These are phyloP conservation scores for Cydia pomonella DNA, from an alignment of 1,140 invertebrate genomes.

Conservation along the genomic window DNA sequence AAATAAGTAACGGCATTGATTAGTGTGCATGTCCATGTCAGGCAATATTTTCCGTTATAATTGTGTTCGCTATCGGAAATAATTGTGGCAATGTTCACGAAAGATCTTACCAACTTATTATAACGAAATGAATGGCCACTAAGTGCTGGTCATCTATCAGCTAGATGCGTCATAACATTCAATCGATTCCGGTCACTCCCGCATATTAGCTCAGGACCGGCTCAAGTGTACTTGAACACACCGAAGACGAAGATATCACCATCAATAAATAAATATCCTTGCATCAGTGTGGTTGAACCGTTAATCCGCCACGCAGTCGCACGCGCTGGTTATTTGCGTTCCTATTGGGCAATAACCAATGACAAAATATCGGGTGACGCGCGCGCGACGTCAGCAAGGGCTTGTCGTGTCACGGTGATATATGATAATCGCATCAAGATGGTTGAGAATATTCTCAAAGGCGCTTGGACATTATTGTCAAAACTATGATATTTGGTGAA, in stretches of 20 bases:
- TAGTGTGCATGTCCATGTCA: no score
- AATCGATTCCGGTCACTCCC: no score
- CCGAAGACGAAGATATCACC: background rate
- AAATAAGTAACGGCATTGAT: no score
- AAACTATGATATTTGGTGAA: background rate
- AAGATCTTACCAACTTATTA: no score
- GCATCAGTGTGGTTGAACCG: conserved; percentile 11
- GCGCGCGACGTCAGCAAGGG: background rate
- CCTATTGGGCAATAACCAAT: conserved; percentile 10
- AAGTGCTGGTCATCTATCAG: no score
- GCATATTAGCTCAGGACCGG: no score
- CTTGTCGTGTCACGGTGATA: conserved; percentile 15
- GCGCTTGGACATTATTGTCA: background rate
- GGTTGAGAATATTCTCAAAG: background rate
- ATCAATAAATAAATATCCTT: background rate
- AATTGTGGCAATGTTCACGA: no score
- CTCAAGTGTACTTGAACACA: no score
- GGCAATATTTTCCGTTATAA: no score
- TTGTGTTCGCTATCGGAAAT: no score
- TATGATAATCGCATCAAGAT: background rate
- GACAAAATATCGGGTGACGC: conserved; percentile 14
- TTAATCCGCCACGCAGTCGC: conserved; percentile 14
- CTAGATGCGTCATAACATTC: no score
- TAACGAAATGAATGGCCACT: no score
- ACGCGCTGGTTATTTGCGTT: conserved; percentile 2